Evolutionary conservation across 2,888 invertebrate genomes (phyloP).

Genomic region (Hemithea aestivaria): DNA sequence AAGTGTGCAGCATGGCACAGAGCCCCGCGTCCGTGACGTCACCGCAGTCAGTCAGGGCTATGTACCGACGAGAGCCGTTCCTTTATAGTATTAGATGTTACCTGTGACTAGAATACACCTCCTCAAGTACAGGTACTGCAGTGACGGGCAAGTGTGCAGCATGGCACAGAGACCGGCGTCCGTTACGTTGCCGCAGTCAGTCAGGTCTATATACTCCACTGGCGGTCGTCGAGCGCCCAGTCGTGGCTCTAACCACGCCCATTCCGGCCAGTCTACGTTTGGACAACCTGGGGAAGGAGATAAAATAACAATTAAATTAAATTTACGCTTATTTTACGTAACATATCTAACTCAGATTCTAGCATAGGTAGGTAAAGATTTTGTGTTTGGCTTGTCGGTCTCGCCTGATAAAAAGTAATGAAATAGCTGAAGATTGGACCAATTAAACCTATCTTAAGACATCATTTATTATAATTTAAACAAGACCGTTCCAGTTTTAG

Average conservation of each 20-base stretch:
- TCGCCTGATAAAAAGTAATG: no score
- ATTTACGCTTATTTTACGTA: no score
- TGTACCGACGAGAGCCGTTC: slow-evolving; percentile 89
- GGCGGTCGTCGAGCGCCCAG: slow-evolving; percentile 82
- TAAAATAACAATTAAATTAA: no score
- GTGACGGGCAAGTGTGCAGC: slow-evolving; percentile 91
- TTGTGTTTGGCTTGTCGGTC: no score
- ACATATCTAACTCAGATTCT: no score
- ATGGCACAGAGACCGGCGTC: slow-evolving; percentile 91
- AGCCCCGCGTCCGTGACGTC: slow-evolving; percentile 91
- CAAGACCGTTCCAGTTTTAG: no score
- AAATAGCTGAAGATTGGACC: no score
- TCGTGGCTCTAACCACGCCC: slow-evolving; percentile 81
- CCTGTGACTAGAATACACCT: slow-evolving; percentile 93
- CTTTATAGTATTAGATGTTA: slow-evolving; percentile 47
- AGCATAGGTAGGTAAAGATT: no score
- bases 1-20: slow-evolving; percentile 90
- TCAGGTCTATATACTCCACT: slow-evolving; percentile 92
- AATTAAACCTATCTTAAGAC: no score
- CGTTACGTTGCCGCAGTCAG: slow-evolving; percentile 91
- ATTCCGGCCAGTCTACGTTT: slow-evolving; percentile 87
- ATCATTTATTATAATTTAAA: no score
- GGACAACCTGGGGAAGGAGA: slow-evolving; percentile 84
- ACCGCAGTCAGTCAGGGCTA: slow-evolving; percentile 94
- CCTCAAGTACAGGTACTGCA: slow-evolving; percentile 91